phyloP scores from a whole-genome alignment of 2,113 vertebrate genomes.

The Catharus bicknelli region DNA sequence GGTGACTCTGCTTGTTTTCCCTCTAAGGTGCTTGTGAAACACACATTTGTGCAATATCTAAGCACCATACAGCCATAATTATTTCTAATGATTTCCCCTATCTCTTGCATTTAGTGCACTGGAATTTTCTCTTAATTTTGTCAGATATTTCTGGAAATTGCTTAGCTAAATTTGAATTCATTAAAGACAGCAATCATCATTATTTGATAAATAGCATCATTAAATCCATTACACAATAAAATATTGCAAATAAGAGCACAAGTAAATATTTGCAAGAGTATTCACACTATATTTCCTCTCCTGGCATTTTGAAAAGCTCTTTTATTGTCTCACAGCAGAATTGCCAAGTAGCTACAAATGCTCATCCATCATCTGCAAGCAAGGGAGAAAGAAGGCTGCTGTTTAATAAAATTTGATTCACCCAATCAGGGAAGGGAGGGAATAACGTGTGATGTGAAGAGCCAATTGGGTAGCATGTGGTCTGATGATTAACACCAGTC shows the following conservation, averaged over 20 bases:
- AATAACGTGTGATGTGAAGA: neutral
- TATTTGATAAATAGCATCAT: slow-evolving; percentile 59
- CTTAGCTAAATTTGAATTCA: slow-evolving; percentile 25
- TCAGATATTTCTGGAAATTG: slow-evolving; percentile 46
- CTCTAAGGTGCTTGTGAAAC: neutral
- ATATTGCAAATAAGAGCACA: slow-evolving; percentile 21
- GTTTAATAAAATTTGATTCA: slow-evolving; percentile 10
- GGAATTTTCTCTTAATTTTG: slow-evolving; percentile 39
- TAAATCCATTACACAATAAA: slow-evolving; percentile 55
- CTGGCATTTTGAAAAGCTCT: slow-evolving; percentile 51
- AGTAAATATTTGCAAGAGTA: slow-evolving; percentile 58
- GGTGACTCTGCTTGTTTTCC: neutral
- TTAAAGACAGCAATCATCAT: slow-evolving; percentile 33
- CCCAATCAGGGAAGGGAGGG: neutral
- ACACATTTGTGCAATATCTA: neutral
- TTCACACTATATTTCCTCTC: slow-evolving; percentile 46
- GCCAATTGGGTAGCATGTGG: neutral
- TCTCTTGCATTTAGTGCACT: neutral
- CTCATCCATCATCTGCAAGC: slow-evolving; percentile 45
- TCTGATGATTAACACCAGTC: neutral
- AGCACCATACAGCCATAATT: neutral
- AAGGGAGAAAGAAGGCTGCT: slow-evolving; percentile 13
- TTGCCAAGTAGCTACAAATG: slow-evolving; percentile 50
- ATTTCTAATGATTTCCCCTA: neutral
- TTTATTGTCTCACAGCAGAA: slow-evolving; percentile 55